phyloP scores from a whole-genome alignment of 2,113 vertebrate species.

The Ginglymostoma cirratum region DNA sequence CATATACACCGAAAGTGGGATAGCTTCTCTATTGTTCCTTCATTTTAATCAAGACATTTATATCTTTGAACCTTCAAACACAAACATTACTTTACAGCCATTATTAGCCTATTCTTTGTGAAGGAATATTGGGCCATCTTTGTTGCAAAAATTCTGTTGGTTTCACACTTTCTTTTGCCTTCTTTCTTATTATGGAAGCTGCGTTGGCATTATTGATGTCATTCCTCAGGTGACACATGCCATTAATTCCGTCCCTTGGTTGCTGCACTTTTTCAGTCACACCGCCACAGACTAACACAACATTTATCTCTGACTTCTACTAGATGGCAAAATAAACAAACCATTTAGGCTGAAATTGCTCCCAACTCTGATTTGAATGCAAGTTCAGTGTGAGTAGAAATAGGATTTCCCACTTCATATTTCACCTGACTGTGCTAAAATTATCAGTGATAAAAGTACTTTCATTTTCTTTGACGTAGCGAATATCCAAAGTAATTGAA shows the following conservation, averaged over 20 bases:
- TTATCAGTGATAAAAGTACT: background rate
- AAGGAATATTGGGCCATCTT: background rate
- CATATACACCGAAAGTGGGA: background rate
- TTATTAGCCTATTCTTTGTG: background rate
- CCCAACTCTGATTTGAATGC: background rate
- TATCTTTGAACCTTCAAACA: background rate
- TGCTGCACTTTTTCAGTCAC: background rate
- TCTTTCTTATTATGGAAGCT: background rate
- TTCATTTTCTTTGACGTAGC: background rate
- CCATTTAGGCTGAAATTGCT: background rate
- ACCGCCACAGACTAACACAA: background rate
- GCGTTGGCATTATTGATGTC: background rate
- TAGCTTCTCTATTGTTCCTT: background rate
- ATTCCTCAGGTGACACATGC: slow-evolving; percentile 1
- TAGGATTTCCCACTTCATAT: slow-evolving; percentile 6
- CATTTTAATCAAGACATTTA: background rate
- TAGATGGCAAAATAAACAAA: background rate
- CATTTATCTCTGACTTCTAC: background rate
- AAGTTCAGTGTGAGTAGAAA: background rate
- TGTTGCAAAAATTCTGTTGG: background rate
- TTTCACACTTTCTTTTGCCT: background rate
- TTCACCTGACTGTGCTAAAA: background rate
- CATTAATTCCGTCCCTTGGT: background rate
- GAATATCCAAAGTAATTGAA: background rate
- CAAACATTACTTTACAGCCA: background rate